A percentile compares a stretch with the other conserved stretches of the same genome.
Evolutionary conservation across 2,113 vertebrate genomes (phyloP).

Genomic region (Oncorhynchus clarkii): DNA sequence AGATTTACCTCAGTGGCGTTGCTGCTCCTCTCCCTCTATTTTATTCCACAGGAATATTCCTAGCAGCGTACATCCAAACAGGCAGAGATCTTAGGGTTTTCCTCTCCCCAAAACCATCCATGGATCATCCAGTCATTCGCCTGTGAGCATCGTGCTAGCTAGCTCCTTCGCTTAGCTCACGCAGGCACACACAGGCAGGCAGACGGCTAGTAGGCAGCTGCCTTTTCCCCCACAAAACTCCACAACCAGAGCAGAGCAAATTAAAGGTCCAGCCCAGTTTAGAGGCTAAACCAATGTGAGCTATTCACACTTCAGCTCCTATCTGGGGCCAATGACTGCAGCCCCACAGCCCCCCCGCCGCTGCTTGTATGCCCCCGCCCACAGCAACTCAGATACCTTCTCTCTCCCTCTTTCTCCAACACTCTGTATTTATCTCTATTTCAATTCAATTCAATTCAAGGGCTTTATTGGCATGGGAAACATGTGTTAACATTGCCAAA

Average conservation of each 20-base stretch:
- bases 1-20: constrained; percentile 60
- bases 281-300: constrained; percentile 78
- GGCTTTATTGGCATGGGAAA: too few relatives aligned
- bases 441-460: too few relatives aligned
- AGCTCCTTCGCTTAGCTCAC: constrained; percentile 53
- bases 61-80: constrained; percentile 51
- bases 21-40: constrained; percentile 19
- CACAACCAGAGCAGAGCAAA: constrained; percentile 78
- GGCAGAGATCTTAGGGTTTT: constrained; percentile 36
- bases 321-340: constrained; percentile 69
- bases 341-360: constrained; percentile 8
- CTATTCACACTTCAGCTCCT: constrained; percentile 78
- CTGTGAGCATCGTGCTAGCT: constrained; percentile 67
- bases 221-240: constrained; percentile 78
- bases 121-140: constrained; percentile 72
- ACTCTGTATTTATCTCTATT: neutral
- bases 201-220: constrained; percentile 74
- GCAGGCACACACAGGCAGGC: constrained; percentile 22
- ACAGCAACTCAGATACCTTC: constrained; percentile 58
- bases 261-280: constrained; percentile 77
- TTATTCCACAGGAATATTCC: constrained; percentile 56
- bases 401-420: constrained; percentile 22
- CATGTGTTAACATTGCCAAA: too few relatives aligned
- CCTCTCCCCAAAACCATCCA: constrained; percentile 44
- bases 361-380: constrained; percentile 54